A percentile compares a stretch with the other conserved stretches of the same genome.
These are phyloP conservation scores for Limnothrissa miodon DNA, from an alignment of 2,113 vertebrate genomes.

Conservation along the genomic window DNA sequence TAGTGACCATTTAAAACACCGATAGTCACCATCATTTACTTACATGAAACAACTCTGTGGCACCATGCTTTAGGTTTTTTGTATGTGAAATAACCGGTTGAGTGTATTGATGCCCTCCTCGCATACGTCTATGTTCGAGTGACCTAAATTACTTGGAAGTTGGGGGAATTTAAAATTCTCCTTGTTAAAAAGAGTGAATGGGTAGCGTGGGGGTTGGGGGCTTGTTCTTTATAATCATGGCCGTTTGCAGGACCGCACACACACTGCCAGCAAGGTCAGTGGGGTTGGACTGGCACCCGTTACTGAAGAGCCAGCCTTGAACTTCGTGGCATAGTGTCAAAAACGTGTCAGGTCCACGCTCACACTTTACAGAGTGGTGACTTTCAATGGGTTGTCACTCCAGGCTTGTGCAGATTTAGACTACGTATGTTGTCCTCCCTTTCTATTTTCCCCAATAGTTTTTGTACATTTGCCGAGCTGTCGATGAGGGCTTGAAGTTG, in stretches of 20 bases:
- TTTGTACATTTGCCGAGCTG: neutral
- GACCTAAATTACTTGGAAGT: neutral
- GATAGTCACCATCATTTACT: neutral
- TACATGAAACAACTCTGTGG: neutral
- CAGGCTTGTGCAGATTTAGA: neutral
- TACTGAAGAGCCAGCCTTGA: neutral
- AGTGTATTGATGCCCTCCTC: neutral
- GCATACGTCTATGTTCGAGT: neutral
- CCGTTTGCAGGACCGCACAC: neutral
- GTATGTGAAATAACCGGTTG: neutral
- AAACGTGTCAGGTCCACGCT: neutral
- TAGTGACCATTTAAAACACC: neutral
- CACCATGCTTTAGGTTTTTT: neutral
- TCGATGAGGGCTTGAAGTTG: neutral
- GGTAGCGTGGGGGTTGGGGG: neutral
- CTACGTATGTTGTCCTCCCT: neutral
- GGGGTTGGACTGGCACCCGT: neutral
- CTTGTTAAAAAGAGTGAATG: conserved; percentile 4
- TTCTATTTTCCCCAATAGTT: neutral
- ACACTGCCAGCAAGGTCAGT: neutral
- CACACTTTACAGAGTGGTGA: neutral
- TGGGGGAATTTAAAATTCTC: neutral
- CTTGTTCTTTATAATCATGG: neutral
- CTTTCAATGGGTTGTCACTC: neutral
- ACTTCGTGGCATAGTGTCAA: neutral